Conservation (phyloP, 2,888 invertebrate genomes). For the Argyresthia goedartella region DNA sequence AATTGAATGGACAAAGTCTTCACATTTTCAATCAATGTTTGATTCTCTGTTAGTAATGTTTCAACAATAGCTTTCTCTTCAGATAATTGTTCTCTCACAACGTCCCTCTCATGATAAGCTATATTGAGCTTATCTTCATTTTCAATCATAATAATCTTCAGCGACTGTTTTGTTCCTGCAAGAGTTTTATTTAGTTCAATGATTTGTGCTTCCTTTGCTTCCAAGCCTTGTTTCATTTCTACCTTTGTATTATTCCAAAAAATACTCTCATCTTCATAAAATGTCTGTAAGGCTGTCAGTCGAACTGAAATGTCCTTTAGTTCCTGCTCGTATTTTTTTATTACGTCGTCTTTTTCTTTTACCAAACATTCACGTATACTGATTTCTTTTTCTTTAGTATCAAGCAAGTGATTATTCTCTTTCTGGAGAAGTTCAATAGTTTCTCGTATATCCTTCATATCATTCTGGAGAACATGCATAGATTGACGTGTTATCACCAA, state of each 20-base stretch:
- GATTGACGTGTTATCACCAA: too few relatives aligned
- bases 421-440: background rate
- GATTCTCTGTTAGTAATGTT: slow-evolving; percentile 17
- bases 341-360: slow-evolving; percentile 31
- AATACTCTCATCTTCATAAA: slow-evolving; percentile 25
- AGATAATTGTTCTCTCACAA: background rate
- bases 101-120: slow-evolving; percentile 2
- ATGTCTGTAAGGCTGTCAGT: slow-evolving; percentile 22
- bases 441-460: background rate
- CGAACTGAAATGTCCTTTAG: slow-evolving; percentile 20
- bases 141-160: background rate
- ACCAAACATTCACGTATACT: slow-evolving; percentile 27
- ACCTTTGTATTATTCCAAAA: slow-evolving; percentile 25
- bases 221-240: slow-evolving; percentile 20
- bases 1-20: slow-evolving; percentile 6
- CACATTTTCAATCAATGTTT: slow-evolving; percentile 6
- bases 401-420: slow-evolving; percentile 29
- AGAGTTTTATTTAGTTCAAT: slow-evolving; percentile 11
- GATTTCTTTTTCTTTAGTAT: slow-evolving; percentile 30
- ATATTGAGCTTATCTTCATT: background rate
- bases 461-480: background rate
- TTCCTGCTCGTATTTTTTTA: slow-evolving; percentile 28
- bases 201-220: slow-evolving; percentile 21
- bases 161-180: background rate
- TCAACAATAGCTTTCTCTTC: slow-evolving; percentile 13